A percentile compares a stretch with the other conserved stretches of the same genome.
Evolutionary conservation across 1,140 invertebrate species (phyloP).

Genomic region (Paramacrobiotus metropolitanus): DNA sequence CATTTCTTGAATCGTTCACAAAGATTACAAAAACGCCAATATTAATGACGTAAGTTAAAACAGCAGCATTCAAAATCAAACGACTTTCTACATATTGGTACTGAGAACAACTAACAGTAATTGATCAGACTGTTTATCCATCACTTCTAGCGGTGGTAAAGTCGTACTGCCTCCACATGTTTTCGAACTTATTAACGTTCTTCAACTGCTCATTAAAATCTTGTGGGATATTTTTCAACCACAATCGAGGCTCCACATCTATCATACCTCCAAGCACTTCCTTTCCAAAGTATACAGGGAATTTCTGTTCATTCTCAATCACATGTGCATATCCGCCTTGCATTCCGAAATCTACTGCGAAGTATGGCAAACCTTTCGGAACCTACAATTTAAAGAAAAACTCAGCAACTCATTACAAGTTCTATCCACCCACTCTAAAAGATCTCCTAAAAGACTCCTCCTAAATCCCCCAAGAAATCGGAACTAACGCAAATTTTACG

Average conservation of each 20-base stretch:
- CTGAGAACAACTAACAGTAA: no score
- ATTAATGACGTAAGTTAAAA: no score
- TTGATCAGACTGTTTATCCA: no score
- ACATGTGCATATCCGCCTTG: constrained; percentile 78
- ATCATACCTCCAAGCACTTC: constrained; percentile 85
- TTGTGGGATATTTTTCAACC: constrained; percentile 54
- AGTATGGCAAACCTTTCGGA: constrained; percentile 82
- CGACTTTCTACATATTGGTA: no score
- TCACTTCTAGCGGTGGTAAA: no score
- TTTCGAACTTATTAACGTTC: constrained; percentile 36
- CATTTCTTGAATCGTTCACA: no score
- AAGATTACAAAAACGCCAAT: no score
- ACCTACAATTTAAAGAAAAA: constrained; percentile 23
- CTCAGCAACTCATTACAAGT: constrained; percentile 2
- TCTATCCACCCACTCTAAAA: no score
- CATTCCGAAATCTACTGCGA: constrained; percentile 71
- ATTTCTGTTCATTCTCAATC: constrained; percentile 71
- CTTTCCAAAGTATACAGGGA: constrained; percentile 74
- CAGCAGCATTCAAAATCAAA: no score
- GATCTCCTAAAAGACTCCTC: no score
- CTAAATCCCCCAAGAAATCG: no score
- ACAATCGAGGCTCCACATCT: constrained; percentile 54
- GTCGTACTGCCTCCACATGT: constrained; percentile 39
- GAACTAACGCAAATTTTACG: no score
- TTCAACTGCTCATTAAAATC: constrained; percentile 35